Evolutionary conservation across 2,888 invertebrate genomes (phyloP), one percentile per base, ranked within the genome.

Genomic region (Blera fallax): DNA sequence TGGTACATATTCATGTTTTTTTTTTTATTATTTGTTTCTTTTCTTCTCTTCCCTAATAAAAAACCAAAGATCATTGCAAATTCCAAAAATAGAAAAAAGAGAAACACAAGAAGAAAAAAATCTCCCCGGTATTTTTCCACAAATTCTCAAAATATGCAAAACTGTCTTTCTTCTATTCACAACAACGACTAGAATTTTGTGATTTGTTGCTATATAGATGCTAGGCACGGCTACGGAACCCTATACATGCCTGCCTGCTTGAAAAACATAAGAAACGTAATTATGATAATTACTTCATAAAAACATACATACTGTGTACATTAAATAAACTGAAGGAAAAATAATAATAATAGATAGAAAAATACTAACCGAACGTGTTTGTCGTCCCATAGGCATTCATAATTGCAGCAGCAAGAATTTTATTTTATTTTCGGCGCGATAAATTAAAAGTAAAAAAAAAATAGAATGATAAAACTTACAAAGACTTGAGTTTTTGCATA

Each of bases 331-430:
- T 84, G 60, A 54, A 80, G 73, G 7, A 50, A 27, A 65, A 24
- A 7, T 7, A 50, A 27, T 60, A 32, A 7, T 76, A 45, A 52
- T 32, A 48, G n/a, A 72, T 4, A 67, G 34, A 62, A 56, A 69
- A 76, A 89, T 91, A 92, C 92, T 91, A 91, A 92, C 92, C 92
- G 89, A 91, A 92, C 87, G 90, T 89, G 88, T 90, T 90, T 78
- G 89, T 89, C 89, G 90, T 90, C 89, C 90, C 90, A 88, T 91
- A 92, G 77, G 89, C 90, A 88, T 89, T 92, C 91, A 92, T 92
- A 87, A 88, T 91, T 90, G 91, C 91, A 91, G 90, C 91, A 91
- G 91, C 91, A 87, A 85, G 74, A 80, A 72, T 73, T 37, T 73
- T 34, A 40, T 14, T 27, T 67, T 14, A 34, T 78, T 81, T 82